Evolutionary conservation across 2,888 invertebrate genomes (phyloP), one percentile per base, ranked within the genome.

Genomic region (Cerceris ruficornis): DNA sequence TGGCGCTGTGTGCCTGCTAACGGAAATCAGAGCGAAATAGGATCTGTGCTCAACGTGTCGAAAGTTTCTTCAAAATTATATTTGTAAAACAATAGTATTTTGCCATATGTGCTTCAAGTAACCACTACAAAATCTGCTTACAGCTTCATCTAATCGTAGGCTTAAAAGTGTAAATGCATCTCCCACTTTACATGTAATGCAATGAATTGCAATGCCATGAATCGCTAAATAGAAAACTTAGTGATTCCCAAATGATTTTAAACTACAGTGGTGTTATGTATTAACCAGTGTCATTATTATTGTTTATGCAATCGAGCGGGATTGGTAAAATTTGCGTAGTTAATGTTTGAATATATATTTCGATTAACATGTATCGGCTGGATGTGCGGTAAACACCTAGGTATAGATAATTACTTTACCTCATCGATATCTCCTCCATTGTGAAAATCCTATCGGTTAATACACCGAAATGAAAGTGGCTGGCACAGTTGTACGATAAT

Each of bases 341-440:
- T 46, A 11, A 46, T 41, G 6, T 58, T 41, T 7, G 9, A n/a
- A 49, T 46, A n/a, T 46, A 17, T 6, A 28, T 11, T 14, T 46
- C 2, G 14, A 7, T 7, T 17, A 57, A 57, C 55, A 43, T 67
- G 55, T 58, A 57, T 57, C 9, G 39, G 28, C 43, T 42, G 15
- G 66, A 46, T 46, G 66, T 2, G 57, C 57, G 46, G 55, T 58
- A 58, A 39, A 58, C 57, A 67, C 28, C 14, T 46, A 58, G 6
- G 0, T 43, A 58, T 58, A 59, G 15, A 14, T 28, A 49, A 39
- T 59, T 15, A 58, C 58, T 50, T 58, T 58, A 14, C 57, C 9
- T 15, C 41, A 67, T 67, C 67, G 58, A 58, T 67, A 50, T 67
- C 58, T 57, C 50, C 46, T 67, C 49, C 58, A 58, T 67, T 58